phyloP scores from a whole-genome alignment of 2,888 invertebrate genomes.

The Siphlonurus alternatus region DNA sequence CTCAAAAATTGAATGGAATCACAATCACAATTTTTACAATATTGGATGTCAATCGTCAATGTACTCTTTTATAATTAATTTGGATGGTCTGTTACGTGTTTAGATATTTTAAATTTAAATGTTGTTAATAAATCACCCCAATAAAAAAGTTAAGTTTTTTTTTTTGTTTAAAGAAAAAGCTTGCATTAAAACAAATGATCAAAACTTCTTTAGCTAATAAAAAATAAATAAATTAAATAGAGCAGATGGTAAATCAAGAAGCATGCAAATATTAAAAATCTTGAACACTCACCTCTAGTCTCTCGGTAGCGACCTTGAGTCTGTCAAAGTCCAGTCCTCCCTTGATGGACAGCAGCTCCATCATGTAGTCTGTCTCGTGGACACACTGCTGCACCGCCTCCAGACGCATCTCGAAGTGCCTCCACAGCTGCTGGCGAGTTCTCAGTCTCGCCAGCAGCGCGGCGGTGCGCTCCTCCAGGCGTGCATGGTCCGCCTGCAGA shows the following conservation, averaged over 20 bases:
- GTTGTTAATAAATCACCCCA: not conserved
- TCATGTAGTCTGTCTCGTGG: constrained; percentile 75
- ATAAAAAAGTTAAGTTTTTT: not conserved
- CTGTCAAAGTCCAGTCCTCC: constrained; percentile 73
- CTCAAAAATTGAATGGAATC: too few species aligned
- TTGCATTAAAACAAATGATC: constrained; percentile 14
- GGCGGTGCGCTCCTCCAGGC: constrained; percentile 51
- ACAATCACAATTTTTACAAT: too few species aligned
- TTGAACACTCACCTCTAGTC: constrained; percentile 58
- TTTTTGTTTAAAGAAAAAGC: constrained; percentile 11
- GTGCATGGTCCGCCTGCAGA: constrained; percentile 54
- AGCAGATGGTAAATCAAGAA: constrained; percentile 4
- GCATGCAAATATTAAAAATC: constrained; percentile 7
- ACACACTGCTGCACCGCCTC: constrained; percentile 68
- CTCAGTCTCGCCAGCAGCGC: constrained; percentile 46
- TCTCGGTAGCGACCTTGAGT: constrained; percentile 63
- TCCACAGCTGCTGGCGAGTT: constrained; percentile 51
- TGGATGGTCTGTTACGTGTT: not conserved
- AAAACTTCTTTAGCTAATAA: constrained; percentile 5
- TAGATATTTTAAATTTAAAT: not conserved
- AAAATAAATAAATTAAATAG: constrained; percentile 1
- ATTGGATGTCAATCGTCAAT: too few species aligned
- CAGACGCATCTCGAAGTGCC: constrained; percentile 56
- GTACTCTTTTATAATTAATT: too few species aligned
- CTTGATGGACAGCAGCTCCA: constrained; percentile 66